Evolutionary conservation across 2,888 invertebrate species (phyloP).

Genomic region (Mechanitis mazaeus): DNA sequence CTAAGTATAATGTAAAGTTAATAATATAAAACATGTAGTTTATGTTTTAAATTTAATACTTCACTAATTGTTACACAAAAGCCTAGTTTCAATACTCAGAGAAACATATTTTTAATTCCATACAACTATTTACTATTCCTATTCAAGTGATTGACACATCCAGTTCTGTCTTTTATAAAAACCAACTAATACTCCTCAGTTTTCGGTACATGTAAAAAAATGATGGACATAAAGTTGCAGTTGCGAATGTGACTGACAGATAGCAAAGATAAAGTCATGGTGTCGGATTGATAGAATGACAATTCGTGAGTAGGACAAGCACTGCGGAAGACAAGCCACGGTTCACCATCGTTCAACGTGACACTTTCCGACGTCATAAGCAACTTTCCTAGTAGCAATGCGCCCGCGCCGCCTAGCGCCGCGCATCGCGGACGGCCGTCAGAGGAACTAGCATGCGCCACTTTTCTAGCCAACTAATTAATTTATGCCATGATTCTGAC

Average conservation of each 20-base stretch:
- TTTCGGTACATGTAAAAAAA: conserved; percentile 22
- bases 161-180: too few relatives aligned
- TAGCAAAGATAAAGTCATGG: conserved; percentile 64
- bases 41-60: too few relatives aligned
- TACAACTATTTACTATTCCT: too few relatives aligned
- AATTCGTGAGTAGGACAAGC: conserved; percentile 73
- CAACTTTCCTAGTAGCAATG: conserved; percentile 77
- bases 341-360: conserved; percentile 76
- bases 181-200: too few relatives aligned
- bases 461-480: conserved; percentile 62
- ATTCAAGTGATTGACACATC: too few relatives aligned
- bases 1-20: too few relatives aligned
- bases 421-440: conserved; percentile 49
- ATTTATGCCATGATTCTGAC: conserved; percentile 51
- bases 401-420: conserved; percentile 48
- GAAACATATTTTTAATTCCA: too few relatives aligned
- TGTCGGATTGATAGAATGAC: conserved; percentile 74
- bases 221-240: conserved; percentile 42
- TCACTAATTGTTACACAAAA: too few relatives aligned
- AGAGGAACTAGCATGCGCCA: conserved; percentile 55
- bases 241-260: conserved; percentile 50
- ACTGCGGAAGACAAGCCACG: conserved; percentile 66
- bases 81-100: too few relatives aligned
- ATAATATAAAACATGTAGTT: too few relatives aligned
- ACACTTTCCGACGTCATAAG: conserved; percentile 75